A percentile compares a stretch with the other conserved stretches of the same genome.
Conservation (phyloP, 2,888 invertebrate genomes). For the Limnephilus marmoratus region DNA sequence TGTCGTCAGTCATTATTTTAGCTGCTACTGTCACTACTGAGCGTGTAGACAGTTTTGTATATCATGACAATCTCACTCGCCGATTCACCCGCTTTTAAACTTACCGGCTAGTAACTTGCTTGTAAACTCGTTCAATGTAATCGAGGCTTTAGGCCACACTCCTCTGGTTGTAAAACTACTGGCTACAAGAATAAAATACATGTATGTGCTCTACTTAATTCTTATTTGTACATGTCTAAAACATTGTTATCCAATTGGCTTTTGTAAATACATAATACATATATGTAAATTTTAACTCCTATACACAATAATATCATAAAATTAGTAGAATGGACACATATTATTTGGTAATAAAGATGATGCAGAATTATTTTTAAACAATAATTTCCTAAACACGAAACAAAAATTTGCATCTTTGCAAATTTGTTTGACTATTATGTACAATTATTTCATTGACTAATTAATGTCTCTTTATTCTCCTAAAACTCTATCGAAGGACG, state of each 20-base stretch:
- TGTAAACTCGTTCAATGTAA: too few relatives aligned
- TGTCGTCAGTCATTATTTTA: too few relatives aligned
- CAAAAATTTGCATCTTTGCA: not conserved
- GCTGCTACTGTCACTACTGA: too few relatives aligned
- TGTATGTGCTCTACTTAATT: not conserved
- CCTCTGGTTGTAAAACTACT: not conserved
- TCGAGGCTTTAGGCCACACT: not conserved
- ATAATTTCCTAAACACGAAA: not conserved
- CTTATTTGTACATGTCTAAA: not conserved
- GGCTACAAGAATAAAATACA: not conserved
- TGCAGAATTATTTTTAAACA: not conserved
- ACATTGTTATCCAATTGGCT: not conserved
- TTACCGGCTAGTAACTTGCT: too few relatives aligned
- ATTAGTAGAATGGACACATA: not conserved
- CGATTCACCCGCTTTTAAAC: too few relatives aligned
- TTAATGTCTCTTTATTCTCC: not conserved
- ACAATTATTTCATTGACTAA: not conserved
- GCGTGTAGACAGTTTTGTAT: too few relatives aligned
- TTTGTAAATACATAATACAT: not conserved
- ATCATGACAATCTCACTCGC: too few relatives aligned
- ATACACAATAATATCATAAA: not conserved
- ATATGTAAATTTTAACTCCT: not conserved
- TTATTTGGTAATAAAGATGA: not conserved
- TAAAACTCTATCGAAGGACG: slow-evolving; percentile 40
- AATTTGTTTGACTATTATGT: not conserved